Base-by-base conservation (phyloP, 2,797 vertebrate genomes). In the Rachycentron canadum region DNA sequence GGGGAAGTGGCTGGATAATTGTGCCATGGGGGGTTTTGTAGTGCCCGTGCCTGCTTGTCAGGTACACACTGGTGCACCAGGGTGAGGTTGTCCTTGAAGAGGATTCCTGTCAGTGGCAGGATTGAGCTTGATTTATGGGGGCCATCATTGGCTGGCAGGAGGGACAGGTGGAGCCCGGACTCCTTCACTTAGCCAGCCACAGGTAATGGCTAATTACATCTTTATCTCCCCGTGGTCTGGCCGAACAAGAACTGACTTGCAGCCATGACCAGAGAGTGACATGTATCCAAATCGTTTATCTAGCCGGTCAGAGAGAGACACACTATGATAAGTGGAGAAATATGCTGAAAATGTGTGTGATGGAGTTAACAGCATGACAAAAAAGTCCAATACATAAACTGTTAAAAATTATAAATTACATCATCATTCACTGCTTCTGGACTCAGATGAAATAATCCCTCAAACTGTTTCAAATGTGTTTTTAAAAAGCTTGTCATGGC, bases 111-210 rank as follows among this genome's bases (percentile, higher is more conserved):
- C 94, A 94, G 86, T 17, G 88, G 80, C 89, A 73, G 91, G 93
- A 91, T 91, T 93, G 92, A 92, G 91, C 79, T 93, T 95, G 94
- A 95, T 95, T 95, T 94, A 95, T 94, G 90, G 90, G 91, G 87
- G 89, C 86, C 84, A 90, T 91, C 91, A 87, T 67, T 63, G 83
- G 88, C 87, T 91, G 92, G 88, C 89, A 83, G 93, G 91, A 85
- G 85, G 87, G 90, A 89, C 88, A 82, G 86, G 90, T 88, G 88
- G 86, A 89, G 89, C 73, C 75, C 28, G 32, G 82, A 89, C 85
- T 87, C 80, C 90, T 88, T 92, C 88, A 84, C 92, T 93, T 91
- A 93, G 84, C 90, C 85, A 93, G 86, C 88, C 92, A 83, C 86
- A 88, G 92, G 90, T 89, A 85, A 90, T 56, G 87, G 91, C 91